Evolutionary conservation across 1,140 invertebrate species (phyloP).

Genomic region (Himalopsyche phryganea): DNA sequence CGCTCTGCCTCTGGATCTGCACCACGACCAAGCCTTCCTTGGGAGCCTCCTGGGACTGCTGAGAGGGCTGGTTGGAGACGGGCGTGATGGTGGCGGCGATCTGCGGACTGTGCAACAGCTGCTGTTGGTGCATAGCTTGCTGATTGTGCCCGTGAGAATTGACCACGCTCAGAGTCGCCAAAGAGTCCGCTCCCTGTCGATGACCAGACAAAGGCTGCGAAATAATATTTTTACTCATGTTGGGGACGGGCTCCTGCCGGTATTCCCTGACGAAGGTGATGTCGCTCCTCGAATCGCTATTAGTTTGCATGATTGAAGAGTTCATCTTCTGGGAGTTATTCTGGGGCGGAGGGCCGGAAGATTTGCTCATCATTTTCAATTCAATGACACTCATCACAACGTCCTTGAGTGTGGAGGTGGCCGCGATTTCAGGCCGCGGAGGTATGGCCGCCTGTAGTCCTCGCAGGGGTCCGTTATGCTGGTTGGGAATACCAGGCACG

Average conservation of each 20-base stretch:
- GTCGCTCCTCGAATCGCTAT: conserved; percentile 40
- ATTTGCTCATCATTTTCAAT: conserved; percentile 65
- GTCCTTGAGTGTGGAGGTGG: conserved; percentile 68
- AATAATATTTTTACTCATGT: conserved; percentile 14
- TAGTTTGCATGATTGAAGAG: conserved; percentile 12
- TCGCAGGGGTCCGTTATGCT: conserved; percentile 39
- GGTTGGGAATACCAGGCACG: conserved; percentile 27
- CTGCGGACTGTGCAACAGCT: conserved; percentile 42
- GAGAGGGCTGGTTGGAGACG: conserved; percentile 43
- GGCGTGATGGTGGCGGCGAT: conserved; percentile 67
- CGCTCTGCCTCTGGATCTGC: conserved; percentile 52
- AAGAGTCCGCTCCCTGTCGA: conserved; percentile 40
- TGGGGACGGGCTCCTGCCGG: conserved; percentile 35
- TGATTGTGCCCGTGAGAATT: conserved; percentile 44
- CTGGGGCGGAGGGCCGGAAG: conserved; percentile 43
- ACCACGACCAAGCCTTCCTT: conserved; percentile 62
- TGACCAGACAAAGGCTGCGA: conserved; percentile 16
- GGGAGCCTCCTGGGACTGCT: conserved; percentile 36
- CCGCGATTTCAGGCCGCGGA: conserved; percentile 36
- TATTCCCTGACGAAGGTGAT: conserved; percentile 55
- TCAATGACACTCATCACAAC: conserved; percentile 74
- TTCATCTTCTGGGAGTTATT: conserved; percentile 35
- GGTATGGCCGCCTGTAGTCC: conserved; percentile 30
- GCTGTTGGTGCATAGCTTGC: conserved; percentile 31
- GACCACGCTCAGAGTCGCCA: conserved; percentile 68